Conservation (phyloP, 2,797 vertebrate genomes). For the Onychomys leucogaster region DNA sequence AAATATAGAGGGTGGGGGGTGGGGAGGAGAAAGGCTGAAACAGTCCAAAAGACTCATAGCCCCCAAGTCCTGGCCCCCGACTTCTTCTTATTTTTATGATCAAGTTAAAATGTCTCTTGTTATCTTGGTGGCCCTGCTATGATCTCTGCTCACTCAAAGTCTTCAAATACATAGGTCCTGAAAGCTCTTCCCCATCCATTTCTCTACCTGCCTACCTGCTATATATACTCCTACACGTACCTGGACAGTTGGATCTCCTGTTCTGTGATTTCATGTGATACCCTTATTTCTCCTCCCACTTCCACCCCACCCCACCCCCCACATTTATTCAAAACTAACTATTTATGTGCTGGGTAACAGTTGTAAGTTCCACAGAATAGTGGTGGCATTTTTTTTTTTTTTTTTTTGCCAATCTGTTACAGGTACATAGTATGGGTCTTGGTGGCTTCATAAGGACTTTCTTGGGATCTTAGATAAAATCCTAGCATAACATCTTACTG, state of each 20-base stretch:
- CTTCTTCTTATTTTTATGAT: background rate
- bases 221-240: background rate
- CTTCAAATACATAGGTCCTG: background rate
- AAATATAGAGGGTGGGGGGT: background rate
- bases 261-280: background rate
- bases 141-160: background rate
- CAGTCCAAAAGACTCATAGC: background rate
- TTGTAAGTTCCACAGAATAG: background rate
- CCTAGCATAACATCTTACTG: background rate
- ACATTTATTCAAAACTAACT: background rate
- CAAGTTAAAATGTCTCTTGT: background rate
- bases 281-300: background rate
- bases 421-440: background rate
- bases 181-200: background rate
- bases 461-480: background rate
- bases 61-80: too few species aligned
- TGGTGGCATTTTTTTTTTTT: too few species aligned
- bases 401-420: background rate
- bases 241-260: background rate
- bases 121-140: background rate
- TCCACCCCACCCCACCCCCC: too few species aligned
- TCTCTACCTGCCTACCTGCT: background rate
- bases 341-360: background rate
- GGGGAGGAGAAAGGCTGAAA: background rate
- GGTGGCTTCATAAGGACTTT: background rate